Conservation (phyloP, 2,113 vertebrate genomes). For the Harpagus bidentatus region DNA sequence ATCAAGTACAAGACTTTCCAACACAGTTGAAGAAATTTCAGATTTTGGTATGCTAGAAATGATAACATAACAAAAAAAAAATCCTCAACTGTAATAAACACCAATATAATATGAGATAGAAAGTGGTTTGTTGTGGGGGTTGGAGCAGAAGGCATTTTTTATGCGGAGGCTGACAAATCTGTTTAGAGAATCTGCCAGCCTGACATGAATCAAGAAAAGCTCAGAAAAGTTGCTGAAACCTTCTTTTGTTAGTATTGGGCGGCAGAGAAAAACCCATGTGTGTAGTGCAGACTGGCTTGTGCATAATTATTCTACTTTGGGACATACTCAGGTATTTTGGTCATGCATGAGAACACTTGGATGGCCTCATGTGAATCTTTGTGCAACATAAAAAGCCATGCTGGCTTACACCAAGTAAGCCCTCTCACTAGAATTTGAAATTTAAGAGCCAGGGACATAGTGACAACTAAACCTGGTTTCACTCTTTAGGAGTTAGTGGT, state of each 20-base stretch:
- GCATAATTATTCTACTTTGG: background rate
- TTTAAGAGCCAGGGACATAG: background rate
- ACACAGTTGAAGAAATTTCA: background rate
- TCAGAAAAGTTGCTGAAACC: background rate
- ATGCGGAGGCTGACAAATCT: conserved; percentile 56
- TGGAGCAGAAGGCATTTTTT: conserved; percentile 44
- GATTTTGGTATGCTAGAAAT: background rate
- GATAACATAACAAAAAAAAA: background rate
- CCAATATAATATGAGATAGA: background rate
- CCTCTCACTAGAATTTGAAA: background rate
- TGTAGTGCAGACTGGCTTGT: background rate
- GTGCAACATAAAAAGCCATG: background rate
- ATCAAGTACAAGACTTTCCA: background rate
- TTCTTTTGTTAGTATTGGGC: background rate
- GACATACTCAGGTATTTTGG: rapidly evolving
- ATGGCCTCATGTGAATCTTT: background rate
- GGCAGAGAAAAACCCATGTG: background rate
- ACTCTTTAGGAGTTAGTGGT: background rate
- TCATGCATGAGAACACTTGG: rapidly evolving
- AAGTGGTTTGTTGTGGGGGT: conserved; percentile 17
- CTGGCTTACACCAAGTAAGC: background rate
- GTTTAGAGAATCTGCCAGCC: conserved; percentile 49
- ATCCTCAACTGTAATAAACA: background rate
- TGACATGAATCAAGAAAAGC: background rate
- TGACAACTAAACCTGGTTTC: background rate